Percentiles rank a stretch among this genome's conserved stretches.
phyloP scores from a whole-genome alignment of 2,113 vertebrate genomes.

The Silurus meridionalis region DNA sequence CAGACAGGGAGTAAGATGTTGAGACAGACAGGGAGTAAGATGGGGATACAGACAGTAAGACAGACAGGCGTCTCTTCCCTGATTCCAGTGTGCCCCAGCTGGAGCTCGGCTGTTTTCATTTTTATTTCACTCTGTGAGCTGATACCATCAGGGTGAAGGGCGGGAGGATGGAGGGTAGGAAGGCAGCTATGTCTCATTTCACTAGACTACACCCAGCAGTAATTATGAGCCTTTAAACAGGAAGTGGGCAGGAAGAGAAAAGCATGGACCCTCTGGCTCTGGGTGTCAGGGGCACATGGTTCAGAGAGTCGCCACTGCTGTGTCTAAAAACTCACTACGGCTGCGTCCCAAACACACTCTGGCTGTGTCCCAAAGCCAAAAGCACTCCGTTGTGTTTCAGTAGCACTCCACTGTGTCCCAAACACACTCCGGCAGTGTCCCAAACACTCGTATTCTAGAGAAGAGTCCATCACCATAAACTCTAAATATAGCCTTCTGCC shows the following conservation, averaged over 20 bases:
- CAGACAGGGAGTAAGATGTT: not conserved
- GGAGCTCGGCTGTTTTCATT: not conserved
- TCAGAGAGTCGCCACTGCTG: not conserved
- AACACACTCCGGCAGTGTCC: not conserved
- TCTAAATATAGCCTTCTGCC: not conserved
- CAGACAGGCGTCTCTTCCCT: not conserved
- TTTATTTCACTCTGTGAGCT: not conserved
- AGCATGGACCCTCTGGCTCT: not conserved
- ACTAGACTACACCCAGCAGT: constrained; percentile 12
- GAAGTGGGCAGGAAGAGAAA: constrained; percentile 18
- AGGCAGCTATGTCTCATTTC: constrained; percentile 11
- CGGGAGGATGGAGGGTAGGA: not conserved
- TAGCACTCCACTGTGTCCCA: not conserved
- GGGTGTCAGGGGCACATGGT: constrained; percentile 4
- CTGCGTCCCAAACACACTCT: not conserved
- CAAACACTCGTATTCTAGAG: not conserved
- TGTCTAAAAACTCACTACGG: not conserved
- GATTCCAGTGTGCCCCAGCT: not conserved
- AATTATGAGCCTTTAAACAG: constrained; percentile 27
- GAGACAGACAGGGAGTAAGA: not conserved
- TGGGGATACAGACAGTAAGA: not conserved
- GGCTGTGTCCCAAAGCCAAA: not conserved
- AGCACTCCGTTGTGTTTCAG: not conserved
- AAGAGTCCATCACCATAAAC: not conserved
- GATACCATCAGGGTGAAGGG: constrained; percentile 29